Base-by-base conservation (phyloP, 2,797 vertebrate species). In the Pangasius sanitwongsei region DNA sequence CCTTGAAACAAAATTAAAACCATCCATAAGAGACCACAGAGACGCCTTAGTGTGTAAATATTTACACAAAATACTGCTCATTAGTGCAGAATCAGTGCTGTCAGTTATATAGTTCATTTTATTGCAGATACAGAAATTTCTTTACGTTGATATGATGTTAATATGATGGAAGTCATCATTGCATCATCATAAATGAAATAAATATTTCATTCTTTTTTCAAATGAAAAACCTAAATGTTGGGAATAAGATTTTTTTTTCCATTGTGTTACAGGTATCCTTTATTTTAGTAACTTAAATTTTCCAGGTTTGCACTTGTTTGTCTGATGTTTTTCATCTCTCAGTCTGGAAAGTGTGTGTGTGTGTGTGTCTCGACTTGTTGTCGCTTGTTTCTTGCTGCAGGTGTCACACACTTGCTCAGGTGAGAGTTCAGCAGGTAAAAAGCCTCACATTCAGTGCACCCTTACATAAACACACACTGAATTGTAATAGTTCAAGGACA, bases 351-450 rank as follows among this genome's bases (percentile, higher is more conserved):
- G 81, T 83, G 15, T 83, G 57, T 18, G 44, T 44, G 23, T 50
- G 44, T 6, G 12, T 77, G 81, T 83, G 63, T 69, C 83, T 84
- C 44, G 63, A 84, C 83, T 69, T 84, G 83, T 84, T 67, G 63
- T 50, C 94, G 92, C 92, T 93, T 93, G 94, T 95, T 95, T 94
- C 94, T 94, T 95, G 92, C 93, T 96, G 94, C 94, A 96, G 94
- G 91, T 92, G 93, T 95, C 93, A 89, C 91, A 95, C 77, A 93
- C 92, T 92, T 93, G 91, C 93, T 91, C 95, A 95, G 94, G 94
- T 95, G 80, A 37, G 94, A 94, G 94, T 93, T 91, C 94, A 94
- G 94, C 93, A 78, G 57, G 12, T 83, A 63, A 20, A 34, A 57
- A 92, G 94, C 93, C 57, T 78, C 55, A 57, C 78, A 34, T 31